phyloP scores from a whole-genome alignment of 1,140 invertebrate species.

The Parapsyche elsis region DNA sequence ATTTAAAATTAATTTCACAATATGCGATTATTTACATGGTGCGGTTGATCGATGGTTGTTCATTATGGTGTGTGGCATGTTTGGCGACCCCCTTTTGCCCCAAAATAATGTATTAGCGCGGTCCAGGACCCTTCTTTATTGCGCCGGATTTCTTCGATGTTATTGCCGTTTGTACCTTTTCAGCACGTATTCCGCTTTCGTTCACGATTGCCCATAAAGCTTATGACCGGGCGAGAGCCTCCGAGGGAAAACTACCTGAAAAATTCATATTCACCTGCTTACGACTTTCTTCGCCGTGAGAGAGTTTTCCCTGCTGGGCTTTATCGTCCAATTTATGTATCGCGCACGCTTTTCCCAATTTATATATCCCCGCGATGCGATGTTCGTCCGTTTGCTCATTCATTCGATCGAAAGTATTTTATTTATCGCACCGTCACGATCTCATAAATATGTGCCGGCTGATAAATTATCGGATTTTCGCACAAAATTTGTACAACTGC shows the following conservation, averaged over 20 bases:
- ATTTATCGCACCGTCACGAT: too few relatives aligned
- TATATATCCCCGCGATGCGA: neutral
- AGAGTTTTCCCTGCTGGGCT: neutral
- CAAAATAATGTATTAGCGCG: conserved; percentile 31
- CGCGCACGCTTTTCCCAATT: conserved; percentile 4
- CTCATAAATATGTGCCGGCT: too few relatives aligned
- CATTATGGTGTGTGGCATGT: too few relatives aligned
- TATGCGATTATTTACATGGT: too few relatives aligned
- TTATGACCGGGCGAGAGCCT: conserved; percentile 15
- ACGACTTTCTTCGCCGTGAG: neutral
- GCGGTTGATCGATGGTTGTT: too few relatives aligned
- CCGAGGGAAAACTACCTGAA: conserved; percentile 40
- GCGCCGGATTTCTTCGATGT: conserved; percentile 32
- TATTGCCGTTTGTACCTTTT: conserved; percentile 37
- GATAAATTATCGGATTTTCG: too few relatives aligned
- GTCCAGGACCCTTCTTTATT: conserved; percentile 17
- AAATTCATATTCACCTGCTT: conserved; percentile 48
- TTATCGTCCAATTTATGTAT: conserved; percentile 36
- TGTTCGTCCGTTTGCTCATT: neutral
- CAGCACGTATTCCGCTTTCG: conserved; percentile 34
- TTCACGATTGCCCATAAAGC: conserved; percentile 37
- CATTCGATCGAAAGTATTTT: neutral
- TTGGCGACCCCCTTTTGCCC: neutral
- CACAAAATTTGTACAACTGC: too few relatives aligned
- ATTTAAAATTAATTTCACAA: neutral